Base-by-base conservation (phyloP, 1,140 invertebrate species). In the Tyrophagus putrescentiae region DNA sequence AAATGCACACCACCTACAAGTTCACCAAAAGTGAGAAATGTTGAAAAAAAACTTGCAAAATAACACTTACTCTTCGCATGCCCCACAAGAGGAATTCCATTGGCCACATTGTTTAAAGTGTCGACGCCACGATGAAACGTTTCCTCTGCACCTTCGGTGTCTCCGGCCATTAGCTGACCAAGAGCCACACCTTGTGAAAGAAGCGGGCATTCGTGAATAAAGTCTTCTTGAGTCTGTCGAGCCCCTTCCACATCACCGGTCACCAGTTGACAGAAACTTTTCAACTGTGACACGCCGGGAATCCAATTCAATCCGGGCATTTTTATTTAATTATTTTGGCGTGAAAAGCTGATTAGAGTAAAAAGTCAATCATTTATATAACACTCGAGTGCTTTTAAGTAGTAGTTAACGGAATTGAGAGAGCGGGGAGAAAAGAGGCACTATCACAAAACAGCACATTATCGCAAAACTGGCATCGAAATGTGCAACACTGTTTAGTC, bases 81-180 rank as follows among this genome's bases (percentile, higher is more conserved):
- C 3, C 65, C 65, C 5, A 66, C 65, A 9, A 66, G 42, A 4
- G 65, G 65, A 4, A 66, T 41, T 32, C 54, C 56, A 53, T 66
- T 57, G 16, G 61, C 63, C 0, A 64, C 23, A 16, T 60, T 62
- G 4, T 4, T 41, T 6, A 61, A 21, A n/a, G 9, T 60, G 21
- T 36, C 28, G 6, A 52, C 5, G 36, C 57, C 42, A 21, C 57
- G 33, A n/a, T 58, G 6, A 42, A 62, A 61, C 9, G 61, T 63
- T 16, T 62, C 29, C 11, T 32, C 4, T 13, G 61, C 61, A 16
- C 39, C 60, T 7, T 62, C 61, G 5, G 32, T 16, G 36, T 62
- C 44, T 25, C 57, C 57, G 27, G 39, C 5, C 18, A 58, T 56
- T 6, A 58, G 4, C 23, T 58, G 57, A 4, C 25, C 42, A 16